Conservation (phyloP, 2,113 vertebrate species). For the Podarcis cretensis region DNA sequence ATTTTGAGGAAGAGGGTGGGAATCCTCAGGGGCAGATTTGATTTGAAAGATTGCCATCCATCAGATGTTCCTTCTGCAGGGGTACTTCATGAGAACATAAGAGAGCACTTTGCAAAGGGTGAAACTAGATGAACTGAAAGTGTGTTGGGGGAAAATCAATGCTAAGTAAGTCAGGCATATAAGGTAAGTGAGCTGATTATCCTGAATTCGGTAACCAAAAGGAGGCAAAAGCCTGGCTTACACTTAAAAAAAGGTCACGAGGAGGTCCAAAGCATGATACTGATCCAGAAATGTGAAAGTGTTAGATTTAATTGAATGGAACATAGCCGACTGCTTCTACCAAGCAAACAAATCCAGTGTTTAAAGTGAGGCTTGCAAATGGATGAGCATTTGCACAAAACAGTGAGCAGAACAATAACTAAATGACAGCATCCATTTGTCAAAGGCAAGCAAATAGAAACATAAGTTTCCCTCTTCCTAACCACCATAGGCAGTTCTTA, state of each 20-base stretch:
- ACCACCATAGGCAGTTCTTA: not conserved
- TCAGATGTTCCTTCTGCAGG: not conserved
- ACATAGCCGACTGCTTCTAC: not conserved
- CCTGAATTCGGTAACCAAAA: not conserved
- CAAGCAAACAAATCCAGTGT: not conserved
- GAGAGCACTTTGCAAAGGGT: not conserved
- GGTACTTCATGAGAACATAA: not conserved
- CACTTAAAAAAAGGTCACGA: not conserved
- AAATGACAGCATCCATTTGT: not conserved
- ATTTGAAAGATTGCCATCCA: not conserved
- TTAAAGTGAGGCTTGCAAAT: not conserved
- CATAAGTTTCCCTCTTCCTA: not conserved
- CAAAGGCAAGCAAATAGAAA: not conserved
- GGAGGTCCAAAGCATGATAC: not conserved
- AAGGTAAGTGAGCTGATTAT: not conserved
- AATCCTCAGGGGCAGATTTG: not conserved
- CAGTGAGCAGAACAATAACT: not conserved
- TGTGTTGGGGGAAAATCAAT: not conserved
- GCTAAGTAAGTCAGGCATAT: not conserved
- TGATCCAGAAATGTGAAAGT: not conserved
- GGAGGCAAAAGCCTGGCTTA: not conserved
- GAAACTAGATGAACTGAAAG: constrained; percentile 10
- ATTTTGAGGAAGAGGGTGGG: too few species aligned
- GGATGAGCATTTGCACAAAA: not conserved
- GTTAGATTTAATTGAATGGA: not conserved